Evolutionary conservation across 2,113 vertebrate species (phyloP).

Genomic region (Leptosomus discolor): DNA sequence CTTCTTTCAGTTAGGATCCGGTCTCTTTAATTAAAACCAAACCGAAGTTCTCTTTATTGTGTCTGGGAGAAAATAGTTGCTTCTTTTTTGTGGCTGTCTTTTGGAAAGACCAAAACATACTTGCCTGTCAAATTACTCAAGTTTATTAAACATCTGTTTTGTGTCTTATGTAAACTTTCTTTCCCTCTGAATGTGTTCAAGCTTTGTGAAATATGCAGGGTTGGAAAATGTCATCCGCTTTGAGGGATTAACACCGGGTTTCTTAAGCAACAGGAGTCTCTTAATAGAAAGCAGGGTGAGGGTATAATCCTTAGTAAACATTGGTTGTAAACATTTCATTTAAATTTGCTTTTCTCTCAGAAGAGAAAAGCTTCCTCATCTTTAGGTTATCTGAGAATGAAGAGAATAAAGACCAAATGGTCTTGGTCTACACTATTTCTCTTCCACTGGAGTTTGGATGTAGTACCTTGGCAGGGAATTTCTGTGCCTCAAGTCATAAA

Average conservation of each 20-base stretch:
- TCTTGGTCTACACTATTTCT: background rate
- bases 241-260: constrained; percentile 18
- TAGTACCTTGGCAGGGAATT: background rate
- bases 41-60: background rate
- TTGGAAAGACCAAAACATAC: background rate
- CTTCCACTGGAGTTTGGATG: background rate
- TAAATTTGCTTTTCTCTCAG: background rate
- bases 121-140: constrained; percentile 7
- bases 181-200: background rate
- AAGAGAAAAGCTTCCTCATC: background rate
- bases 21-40: constrained; percentile 45
- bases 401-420: background rate
- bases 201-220: constrained; percentile 6
- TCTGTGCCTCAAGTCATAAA: background rate
- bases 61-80: constrained; percentile 31
- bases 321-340: background rate
- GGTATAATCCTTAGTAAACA: constrained; percentile 1
- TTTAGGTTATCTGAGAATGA: background rate
- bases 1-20: background rate
- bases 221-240: constrained; percentile 5
- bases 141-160: constrained; percentile 52
- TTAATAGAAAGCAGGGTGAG: constrained; percentile 10
- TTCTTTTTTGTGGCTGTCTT: constrained; percentile 1
- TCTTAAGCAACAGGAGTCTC: constrained; percentile 3
- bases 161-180: constrained; percentile 26